phyloP scores from a whole-genome alignment of 2,113 vertebrate species.

The Beaufortia kweichowensis region DNA sequence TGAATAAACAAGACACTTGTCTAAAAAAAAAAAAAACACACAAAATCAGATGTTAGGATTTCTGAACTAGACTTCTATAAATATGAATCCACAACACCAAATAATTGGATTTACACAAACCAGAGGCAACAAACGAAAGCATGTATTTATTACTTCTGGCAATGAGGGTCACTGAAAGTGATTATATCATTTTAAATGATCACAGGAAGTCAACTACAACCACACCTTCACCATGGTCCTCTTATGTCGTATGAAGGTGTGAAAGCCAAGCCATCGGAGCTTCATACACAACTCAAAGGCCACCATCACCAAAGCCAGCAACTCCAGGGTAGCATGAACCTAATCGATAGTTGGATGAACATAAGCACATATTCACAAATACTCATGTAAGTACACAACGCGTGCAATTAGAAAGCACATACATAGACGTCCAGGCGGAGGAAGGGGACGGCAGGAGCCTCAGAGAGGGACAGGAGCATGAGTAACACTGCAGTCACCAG shows the following conservation, averaged over 20 bases:
- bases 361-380: background rate
- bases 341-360: constrained; percentile 54
- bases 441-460: constrained; percentile 90
- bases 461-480: constrained; percentile 91
- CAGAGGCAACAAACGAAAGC: too few relatives aligned
- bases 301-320: constrained; percentile 86
- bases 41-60: background rate
- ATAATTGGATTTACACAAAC: background rate
- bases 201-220: background rate
- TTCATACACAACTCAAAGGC: constrained; percentile 98
- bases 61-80: background rate
- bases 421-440: constrained; percentile 94
- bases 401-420: constrained; percentile 5
- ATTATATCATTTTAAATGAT: background rate
- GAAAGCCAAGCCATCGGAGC: constrained; percentile 92
- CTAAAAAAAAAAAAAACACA: constrained; percentile 65
- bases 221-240: constrained; percentile 97
- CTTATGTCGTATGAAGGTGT: constrained; percentile 91
- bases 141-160: too few relatives aligned
- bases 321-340: constrained; percentile 94
- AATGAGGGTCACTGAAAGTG: too few relatives aligned
- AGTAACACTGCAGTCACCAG: constrained; percentile 86
- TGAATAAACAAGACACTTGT: constrained; percentile 88
- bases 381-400: background rate
- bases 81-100: background rate